Base-by-base conservation (phyloP, 1,140 invertebrate species). In the Brachionus calyciflorus region DNA sequence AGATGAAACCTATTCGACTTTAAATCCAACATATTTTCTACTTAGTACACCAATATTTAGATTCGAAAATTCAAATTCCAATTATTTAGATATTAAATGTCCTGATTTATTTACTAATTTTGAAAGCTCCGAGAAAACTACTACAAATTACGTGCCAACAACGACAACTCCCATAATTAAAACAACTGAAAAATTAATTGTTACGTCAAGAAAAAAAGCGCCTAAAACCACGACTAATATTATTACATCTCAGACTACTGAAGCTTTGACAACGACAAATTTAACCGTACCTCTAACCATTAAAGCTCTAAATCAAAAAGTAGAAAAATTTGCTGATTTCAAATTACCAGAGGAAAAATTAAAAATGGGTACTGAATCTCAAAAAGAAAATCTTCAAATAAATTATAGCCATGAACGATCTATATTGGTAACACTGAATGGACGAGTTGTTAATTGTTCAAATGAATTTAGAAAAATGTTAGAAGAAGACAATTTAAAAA, bases 1-100 rank as follows among this genome's bases (percentile, higher is more conserved):
- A 19, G 69, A 73, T 46, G 46, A 73, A 24, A 55, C 69, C 24
- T 73, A 73, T 26, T 51, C 46, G 51, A 30, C 30, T 9, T 37
- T 40, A 30, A 55, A 73, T 12, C 69, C 69, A 12, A 55, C 51
- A 12, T 73, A 73, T 21, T 73, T 51, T 55, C 28, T 73, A 28
- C 28, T 73, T 10, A 73, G 69, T 21, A 40, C 44, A 12, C 46
- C 69, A n/a, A 33, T 73, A 12, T 73, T 73, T 51, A 37, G 30
- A 73, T 73, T 51, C 41, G 60, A 65, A 19, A 44, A n/a, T n/a
- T 12, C 40, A n/a, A n/a, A n/a, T n/a, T n/a, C 12, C 24, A 65
- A 44, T 40, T 41, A 26, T 3, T 30, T 10, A 65, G 21, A 6
- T 3, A 46, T 5, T 37, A 37, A 37, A 37, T 60, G 55, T 60